Evolutionary conservation across 1,140 invertebrate species (phyloP).

Genomic region (Neocloeon triangulifer): DNA sequence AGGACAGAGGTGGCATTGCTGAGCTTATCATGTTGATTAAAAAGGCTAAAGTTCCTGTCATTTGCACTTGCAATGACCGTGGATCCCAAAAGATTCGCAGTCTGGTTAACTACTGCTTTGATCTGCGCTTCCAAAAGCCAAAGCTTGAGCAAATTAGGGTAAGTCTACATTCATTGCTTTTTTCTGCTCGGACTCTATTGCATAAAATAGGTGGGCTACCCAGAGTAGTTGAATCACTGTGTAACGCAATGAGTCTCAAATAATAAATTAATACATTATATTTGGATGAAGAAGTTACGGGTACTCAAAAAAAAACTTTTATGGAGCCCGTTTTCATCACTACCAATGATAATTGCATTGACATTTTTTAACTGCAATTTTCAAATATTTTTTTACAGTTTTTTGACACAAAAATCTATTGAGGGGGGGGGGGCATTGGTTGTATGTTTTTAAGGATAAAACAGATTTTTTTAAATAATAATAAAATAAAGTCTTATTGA

Average conservation of each 20-base stretch:
- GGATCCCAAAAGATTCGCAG: slow-evolving; percentile 85
- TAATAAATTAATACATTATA: background rate
- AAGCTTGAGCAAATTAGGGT: slow-evolving; percentile 77
- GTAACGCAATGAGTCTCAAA: background rate
- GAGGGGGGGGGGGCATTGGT: too few relatives aligned
- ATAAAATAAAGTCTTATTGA: too few relatives aligned
- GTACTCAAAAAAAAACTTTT: too few relatives aligned
- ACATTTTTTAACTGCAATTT: too few relatives aligned
- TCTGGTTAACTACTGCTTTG: slow-evolving; percentile 85
- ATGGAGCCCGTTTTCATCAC: too few relatives aligned
- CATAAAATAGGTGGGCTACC: background rate
- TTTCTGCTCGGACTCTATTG: slow-evolving; percentile 1
- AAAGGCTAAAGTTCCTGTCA: slow-evolving; percentile 68
- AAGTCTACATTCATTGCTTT: slow-evolving; percentile 8
- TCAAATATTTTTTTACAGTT: too few relatives aligned
- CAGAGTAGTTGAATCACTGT: background rate
- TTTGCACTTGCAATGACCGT: slow-evolving; percentile 98
- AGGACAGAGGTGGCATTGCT: slow-evolving; percentile 90
- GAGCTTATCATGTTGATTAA: slow-evolving; percentile 91
- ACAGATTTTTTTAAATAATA: too few relatives aligned
- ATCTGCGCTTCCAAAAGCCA: slow-evolving; percentile 66
- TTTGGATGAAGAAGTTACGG: too few relatives aligned
- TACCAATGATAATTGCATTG: too few relatives aligned
- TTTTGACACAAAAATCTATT: too few relatives aligned
- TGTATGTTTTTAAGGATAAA: too few relatives aligned